Evolutionary conservation across 2,113 vertebrate genomes (phyloP), one percentile per base, ranked within the genome.

Genomic region (Dunckerocampus dactyliophorus): DNA sequence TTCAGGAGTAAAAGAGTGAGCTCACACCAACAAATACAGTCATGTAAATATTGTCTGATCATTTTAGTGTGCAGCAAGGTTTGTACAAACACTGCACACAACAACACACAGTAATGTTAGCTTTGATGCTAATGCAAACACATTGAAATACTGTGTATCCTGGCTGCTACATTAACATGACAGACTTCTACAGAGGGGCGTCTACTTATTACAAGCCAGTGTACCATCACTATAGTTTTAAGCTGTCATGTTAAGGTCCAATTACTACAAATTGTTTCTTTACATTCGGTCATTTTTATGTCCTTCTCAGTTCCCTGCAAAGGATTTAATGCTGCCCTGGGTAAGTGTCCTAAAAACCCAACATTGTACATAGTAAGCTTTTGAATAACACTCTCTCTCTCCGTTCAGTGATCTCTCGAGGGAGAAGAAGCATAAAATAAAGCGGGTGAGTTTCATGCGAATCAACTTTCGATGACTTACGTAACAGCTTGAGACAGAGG

Each of bases 271-370:
- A 3, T 51, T 16, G 20, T 51, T 51, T 50, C 12, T 22, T 12
- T 49, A 11, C 9, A 59, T 59, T 16, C 50, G 3, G 68, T 75
- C 1, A 19, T 59, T 58, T 65, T 67, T 3, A 1, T 50, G 13
- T 56, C 14, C 20, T 74, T 90, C 88, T 70, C 83, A 98, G 95
- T 98, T 70, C 93, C 92, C 56, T 97, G 95, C 63, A 93, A 92
- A 68, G 93, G 93, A 76, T 93, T 88, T 79, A 93, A 87, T 54
- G 81, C 92, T 63, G 92, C 93, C 74, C 93, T 92, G 86, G 89
- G 93, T 96, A 90, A 90, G 93, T 88, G 62, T 72, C 10, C 20
- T 21, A 8, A 46, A 31, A 31, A 45, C 12, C 10, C n/a, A 2
- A 49, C 8, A n/a, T 42, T 59, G 20, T 39, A 56, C 34, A 3